Evolutionary conservation across 2,113 vertebrate genomes (phyloP).

Genomic region (Nipponia nippon): DNA sequence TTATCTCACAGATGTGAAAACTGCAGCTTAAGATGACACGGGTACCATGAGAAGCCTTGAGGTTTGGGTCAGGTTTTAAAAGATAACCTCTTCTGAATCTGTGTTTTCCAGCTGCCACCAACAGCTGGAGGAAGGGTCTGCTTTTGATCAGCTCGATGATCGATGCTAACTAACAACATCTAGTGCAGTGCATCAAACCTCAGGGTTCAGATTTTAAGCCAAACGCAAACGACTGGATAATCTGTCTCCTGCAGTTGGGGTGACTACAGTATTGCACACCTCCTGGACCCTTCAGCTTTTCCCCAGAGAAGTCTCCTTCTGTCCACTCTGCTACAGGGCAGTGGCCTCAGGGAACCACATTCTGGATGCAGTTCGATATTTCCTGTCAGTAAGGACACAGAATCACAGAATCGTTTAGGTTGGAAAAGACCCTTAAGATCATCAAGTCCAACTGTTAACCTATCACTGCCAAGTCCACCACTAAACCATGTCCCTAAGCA

Average conservation of each 20-base stretch:
- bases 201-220: neutral
- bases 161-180: neutral
- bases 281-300: neutral
- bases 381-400: neutral
- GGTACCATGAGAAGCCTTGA: neutral
- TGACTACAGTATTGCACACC: neutral
- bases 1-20: neutral
- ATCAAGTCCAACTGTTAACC: too few relatives aligned
- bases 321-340: neutral
- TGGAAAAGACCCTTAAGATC: too few relatives aligned
- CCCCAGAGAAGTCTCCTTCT: neutral
- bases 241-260: neutral
- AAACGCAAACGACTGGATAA: neutral
- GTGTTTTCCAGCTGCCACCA: neutral
- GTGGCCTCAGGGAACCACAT: neutral
- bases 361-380: neutral
- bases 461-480: too few relatives aligned
- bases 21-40: neutral
- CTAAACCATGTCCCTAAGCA: too few relatives aligned
- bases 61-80: neutral
- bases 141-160: neutral
- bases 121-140: neutral
- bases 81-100: neutral
- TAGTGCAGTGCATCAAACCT: neutral
- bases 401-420: too few relatives aligned